A percentile compares a stretch with the other conserved stretches of the same genome.
phyloP scores from a whole-genome alignment of 2,888 invertebrate species.

The Colostygia pectinataria region DNA sequence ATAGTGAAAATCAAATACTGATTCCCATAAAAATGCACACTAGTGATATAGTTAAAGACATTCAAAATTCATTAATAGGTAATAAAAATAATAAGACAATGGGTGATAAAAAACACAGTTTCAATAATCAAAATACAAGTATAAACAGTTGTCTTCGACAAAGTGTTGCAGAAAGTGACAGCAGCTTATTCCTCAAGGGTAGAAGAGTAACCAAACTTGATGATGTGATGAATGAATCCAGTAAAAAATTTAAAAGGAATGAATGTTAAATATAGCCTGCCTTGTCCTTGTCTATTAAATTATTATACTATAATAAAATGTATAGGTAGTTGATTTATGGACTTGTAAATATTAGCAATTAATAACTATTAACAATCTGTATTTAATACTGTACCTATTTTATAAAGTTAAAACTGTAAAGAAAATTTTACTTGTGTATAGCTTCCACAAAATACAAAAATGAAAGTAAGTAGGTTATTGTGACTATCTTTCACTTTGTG shows the following conservation, averaged over 20 bases:
- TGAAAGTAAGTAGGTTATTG: constrained; percentile 46
- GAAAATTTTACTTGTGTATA: constrained; percentile 70
- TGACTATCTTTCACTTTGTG: constrained; percentile 52
- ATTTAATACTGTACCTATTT: constrained; percentile 80
- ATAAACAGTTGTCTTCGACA: constrained; percentile 70
- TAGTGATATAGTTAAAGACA: constrained; percentile 77
- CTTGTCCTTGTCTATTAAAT: constrained; percentile 69
- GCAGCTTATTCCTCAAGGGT: constrained; percentile 68
- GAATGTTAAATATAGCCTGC: constrained; percentile 70
- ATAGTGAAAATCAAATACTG: constrained; percentile 74
- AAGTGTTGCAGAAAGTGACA: constrained; percentile 71
- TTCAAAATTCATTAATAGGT: constrained; percentile 77
- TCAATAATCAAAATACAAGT: constrained; percentile 77
- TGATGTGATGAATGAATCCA: constrained; percentile 68
- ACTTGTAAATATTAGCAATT: constrained; percentile 77
- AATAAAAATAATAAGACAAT: constrained; percentile 76
- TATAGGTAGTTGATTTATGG: constrained; percentile 64
- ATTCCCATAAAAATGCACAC: constrained; percentile 72
- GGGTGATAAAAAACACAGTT: constrained; percentile 78
- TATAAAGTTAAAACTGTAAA: constrained; percentile 71
- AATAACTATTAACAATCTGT: constrained; percentile 67
- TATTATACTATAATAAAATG: constrained; percentile 71
- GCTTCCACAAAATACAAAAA: constrained; percentile 71
- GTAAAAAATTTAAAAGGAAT: constrained; percentile 77
- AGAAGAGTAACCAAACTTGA: constrained; percentile 73